Percentiles rank a stretch among this genome's conserved stretches.
Evolutionary conservation across 1,140 invertebrate species (phyloP).

Genomic region (Artemia franciscana): DNA sequence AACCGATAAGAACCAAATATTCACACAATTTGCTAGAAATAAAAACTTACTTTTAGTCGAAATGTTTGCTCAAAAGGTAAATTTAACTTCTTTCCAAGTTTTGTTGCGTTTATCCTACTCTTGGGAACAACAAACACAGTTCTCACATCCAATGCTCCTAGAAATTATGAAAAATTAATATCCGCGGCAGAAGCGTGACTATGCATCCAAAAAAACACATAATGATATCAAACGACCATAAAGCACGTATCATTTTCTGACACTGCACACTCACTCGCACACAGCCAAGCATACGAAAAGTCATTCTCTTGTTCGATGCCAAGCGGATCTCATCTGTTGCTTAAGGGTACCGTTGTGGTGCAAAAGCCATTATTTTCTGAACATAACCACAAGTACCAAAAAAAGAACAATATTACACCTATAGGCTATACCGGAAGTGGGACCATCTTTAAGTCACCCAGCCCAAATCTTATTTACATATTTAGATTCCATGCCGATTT

Average conservation of each 20-base stretch:
- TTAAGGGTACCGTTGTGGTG: background rate
- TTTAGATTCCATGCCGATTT: too few species aligned
- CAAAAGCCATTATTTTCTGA: background rate
- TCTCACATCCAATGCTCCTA: conserved; percentile 26
- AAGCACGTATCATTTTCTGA: background rate
- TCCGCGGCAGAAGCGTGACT: background rate
- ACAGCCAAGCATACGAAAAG: background rate
- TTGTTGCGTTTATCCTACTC: conserved; percentile 23
- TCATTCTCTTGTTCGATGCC: too few species aligned
- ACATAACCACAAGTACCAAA: too few species aligned
- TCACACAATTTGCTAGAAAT: too few species aligned
- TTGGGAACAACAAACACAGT: conserved; percentile 35
- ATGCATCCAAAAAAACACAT: background rate
- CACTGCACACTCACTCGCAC: background rate
- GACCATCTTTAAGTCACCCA: too few species aligned
- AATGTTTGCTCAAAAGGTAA: conserved; percentile 51
- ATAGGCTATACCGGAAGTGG: too few species aligned
- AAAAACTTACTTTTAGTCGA: conserved; percentile 34
- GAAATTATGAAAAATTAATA: background rate
- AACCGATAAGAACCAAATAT: too few species aligned
- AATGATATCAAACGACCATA: background rate
- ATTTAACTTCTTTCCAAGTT: conserved; percentile 17
- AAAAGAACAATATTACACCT: too few species aligned
- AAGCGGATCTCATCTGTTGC: background rate
- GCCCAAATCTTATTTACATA: too few species aligned